Evolutionary conservation across 1,140 invertebrate genomes (phyloP).

Genomic region (Ceratosolen fusciceps): DNA sequence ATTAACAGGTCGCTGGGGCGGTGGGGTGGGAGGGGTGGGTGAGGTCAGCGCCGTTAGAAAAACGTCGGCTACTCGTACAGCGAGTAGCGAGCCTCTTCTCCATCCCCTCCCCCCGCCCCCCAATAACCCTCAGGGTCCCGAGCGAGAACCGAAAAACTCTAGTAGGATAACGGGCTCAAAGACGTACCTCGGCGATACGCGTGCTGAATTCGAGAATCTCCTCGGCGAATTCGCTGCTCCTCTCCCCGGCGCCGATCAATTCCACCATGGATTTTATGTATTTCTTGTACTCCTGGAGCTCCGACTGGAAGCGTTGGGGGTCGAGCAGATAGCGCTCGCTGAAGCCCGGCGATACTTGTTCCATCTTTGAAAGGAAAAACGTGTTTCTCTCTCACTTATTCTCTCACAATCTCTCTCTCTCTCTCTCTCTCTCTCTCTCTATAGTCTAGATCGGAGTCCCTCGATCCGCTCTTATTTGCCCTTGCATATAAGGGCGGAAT

Average conservation of each 20-base stretch:
- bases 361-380: conserved; percentile 68
- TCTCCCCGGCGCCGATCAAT: conserved; percentile 68
- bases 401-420: background rate
- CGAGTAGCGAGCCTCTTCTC: too few species aligned
- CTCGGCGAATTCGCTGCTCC: conserved; percentile 74
- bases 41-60: too few species aligned
- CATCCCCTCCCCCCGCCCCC: too few species aligned
- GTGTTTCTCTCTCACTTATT: conserved; percentile 14
- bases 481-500: background rate
- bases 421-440: background rate
- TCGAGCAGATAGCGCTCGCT: conserved; percentile 77
- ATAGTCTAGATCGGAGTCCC: too few species aligned
- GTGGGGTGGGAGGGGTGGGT: too few species aligned
- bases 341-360: conserved; percentile 79
- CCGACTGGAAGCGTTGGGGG: conserved; percentile 74
- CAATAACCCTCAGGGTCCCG: background rate
- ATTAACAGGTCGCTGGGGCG: too few species aligned
- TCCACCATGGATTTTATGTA: conserved; percentile 75
- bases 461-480: conserved; percentile 17
- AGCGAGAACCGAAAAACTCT: background rate
- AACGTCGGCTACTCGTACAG: background rate
- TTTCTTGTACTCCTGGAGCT: conserved; percentile 75
- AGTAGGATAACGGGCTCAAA: background rate
- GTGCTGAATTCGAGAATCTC: conserved; percentile 81
- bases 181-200: conserved; percentile 76